Base-by-base conservation (phyloP, 2,797 vertebrate genomes). In the Neostethus bicornis region DNA sequence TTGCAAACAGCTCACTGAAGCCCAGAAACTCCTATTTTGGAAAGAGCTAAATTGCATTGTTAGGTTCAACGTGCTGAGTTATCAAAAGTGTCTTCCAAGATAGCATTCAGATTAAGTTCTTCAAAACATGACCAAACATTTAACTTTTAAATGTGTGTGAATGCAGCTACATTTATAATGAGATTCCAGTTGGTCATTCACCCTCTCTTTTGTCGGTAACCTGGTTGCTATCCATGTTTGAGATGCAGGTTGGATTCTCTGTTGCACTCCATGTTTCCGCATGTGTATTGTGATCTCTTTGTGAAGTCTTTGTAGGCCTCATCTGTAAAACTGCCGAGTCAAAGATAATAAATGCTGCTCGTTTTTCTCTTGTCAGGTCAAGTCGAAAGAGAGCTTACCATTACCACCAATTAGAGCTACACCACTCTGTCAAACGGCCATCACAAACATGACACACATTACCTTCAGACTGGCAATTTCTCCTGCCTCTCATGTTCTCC, bases 321-420 rank as follows among this genome's bases (percentile, higher is more conserved):
- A 56, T 75, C 55, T 74, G 56, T 38, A 65, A 72, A 71, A 51
- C 43, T 57, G 57, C 51, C 47, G 70, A 81, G 75, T 75, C 70
- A 79, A 78, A 75, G 49, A 75, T 69, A 62, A 34, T 38, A 56
- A 63, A 65, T 25, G 16, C 42, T 20, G 24, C 54, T 71, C 58
- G 35, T 66, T 52, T 60, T 43, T 42, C 31, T 65, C 21, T 57
- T 58, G 60, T 81, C 73, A 66, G 41, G 32, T 53, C 63, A 35
- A 11, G 29, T 75, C 59, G n/a, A 63, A 51, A 75, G 65, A 66
- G 72, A 61, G 57, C 64, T 71, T 56, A 11, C 41, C 51, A 69
- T 77, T 77, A 72, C 49, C 39, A 26, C 55, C 60, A 56, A 75
- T 78, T 79, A 80, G 39, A 54, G 51, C 23, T 60, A 46, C 58